These are phyloP conservation scores for Caenorhabditis virilis DNA, from an alignment of 2,888 invertebrate species.

Conservation along the genomic window DNA sequence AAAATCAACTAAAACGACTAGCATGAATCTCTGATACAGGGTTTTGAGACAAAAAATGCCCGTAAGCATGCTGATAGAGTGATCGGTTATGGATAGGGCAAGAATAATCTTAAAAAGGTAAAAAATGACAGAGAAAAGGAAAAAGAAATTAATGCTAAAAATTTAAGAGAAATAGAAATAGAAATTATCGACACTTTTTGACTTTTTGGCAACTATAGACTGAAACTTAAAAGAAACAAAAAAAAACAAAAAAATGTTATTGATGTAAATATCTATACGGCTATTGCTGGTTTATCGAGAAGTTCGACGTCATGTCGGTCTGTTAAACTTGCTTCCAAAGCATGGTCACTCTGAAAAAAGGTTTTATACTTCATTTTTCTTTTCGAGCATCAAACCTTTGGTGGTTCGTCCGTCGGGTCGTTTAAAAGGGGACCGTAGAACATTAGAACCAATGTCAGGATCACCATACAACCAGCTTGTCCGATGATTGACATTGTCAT, in stretches of 20 bases:
- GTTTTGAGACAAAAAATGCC: too few relatives aligned
- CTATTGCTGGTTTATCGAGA: neutral
- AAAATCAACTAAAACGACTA: too few relatives aligned
- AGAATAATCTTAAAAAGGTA: neutral
- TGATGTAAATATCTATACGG: neutral
- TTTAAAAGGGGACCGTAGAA: slow-evolving; percentile 43
- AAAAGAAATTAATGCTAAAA: neutral
- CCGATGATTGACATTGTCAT: slow-evolving; percentile 78
- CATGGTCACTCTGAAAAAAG: slow-evolving; percentile 12
- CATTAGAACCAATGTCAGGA: slow-evolving; percentile 60
- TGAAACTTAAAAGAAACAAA: neutral
- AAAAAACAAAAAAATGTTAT: neutral
- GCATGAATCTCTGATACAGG: too few relatives aligned
- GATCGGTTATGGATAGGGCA: neutral
- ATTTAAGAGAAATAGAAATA: neutral
- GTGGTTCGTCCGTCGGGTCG: slow-evolving; percentile 11
- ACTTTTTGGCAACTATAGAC: too few relatives aligned
- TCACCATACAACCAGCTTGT: slow-evolving; percentile 71
- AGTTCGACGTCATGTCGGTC: slow-evolving; percentile 18
- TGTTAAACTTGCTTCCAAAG: slow-evolving; percentile 17
- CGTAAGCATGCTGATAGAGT: neutral
- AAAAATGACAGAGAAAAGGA: neutral
- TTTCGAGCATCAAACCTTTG: too few relatives aligned
- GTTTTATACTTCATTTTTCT: too few relatives aligned
- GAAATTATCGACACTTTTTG: neutral